Base-by-base conservation (phyloP, 1,140 invertebrate genomes). In the Mya arenaria region DNA sequence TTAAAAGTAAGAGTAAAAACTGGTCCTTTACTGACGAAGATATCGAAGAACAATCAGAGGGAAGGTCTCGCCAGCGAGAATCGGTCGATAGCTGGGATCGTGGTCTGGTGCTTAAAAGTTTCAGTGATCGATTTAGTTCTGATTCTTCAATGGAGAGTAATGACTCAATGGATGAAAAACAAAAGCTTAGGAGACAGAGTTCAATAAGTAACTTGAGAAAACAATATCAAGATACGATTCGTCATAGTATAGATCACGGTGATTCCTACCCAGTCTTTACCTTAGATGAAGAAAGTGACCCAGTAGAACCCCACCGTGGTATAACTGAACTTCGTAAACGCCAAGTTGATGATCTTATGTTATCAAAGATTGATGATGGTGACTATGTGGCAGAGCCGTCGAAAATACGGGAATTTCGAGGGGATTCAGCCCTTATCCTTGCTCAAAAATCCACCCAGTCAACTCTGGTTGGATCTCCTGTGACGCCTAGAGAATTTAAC, bases 81-180 rank as follows among this genome's bases (percentile, higher is more conserved):
- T 62, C 56, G 25, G 44, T 60, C 0, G 72, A 75, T 41, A 78
- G 75, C 44, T 78, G 62, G 62, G 48, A 58, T 36, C 15, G 23
- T 1, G 75, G 62, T 39, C 62, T 78, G 0, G n/a, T 66, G 6
- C 63, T 78, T 5, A 66, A 68, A 32, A 78, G 75, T 56, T 78
- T 78, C 44, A 78, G 75, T 78, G 75, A 78, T 25, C 23, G 75
- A 19, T 66, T 68, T 58, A 78, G 75, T 58, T 78, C 75, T 28
- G 75, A 78, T 25, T 78, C 75, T 0, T 78, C 75, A 17, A 15
- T 66, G 8, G 75, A 78, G 41, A 78, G 75, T 55, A 34, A 10
- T 13, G 75, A 78, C 36, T 78, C 75, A 13, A 48, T 28, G 32
- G 28, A 77, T n/a, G 63, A 68, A 17, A n/a, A 34, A 3, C 32